Percentiles rank a stretch among this genome's conserved stretches.
Conservation (phyloP, 2,113 vertebrate species). For the Regulus satrapa region DNA sequence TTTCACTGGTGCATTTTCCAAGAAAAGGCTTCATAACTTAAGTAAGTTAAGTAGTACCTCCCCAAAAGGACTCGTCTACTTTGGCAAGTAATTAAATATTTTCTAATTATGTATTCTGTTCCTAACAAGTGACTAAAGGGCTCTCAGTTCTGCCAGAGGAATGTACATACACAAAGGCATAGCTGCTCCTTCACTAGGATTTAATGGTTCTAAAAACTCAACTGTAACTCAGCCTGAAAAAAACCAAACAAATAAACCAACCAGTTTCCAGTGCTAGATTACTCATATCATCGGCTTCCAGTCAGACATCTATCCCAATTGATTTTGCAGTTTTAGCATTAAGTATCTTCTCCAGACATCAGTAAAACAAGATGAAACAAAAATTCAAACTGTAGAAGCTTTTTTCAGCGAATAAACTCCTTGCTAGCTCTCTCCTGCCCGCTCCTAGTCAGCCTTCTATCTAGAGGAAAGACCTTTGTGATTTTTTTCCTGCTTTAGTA, state of each 20-base stretch:
- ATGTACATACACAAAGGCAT: neutral
- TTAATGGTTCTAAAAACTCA: neutral
- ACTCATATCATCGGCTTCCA: neutral
- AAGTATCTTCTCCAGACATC: neutral
- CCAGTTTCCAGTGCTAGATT: neutral
- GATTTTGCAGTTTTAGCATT: neutral
- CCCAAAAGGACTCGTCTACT: neutral
- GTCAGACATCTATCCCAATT: neutral
- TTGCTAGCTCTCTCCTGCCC: neutral
- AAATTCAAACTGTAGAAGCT: neutral
- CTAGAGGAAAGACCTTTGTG: constrained; percentile 68
- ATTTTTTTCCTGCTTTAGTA: constrained; percentile 61
- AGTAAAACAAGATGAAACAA: neutral
- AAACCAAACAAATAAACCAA: neutral
- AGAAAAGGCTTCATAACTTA: neutral
- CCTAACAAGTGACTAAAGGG: neutral
- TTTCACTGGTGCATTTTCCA: neutral
- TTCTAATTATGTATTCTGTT: neutral
- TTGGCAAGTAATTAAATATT: neutral
- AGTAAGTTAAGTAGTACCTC: neutral
- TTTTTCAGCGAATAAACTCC: constrained; percentile 39
- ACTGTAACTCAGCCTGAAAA: neutral
- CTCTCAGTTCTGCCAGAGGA: neutral
- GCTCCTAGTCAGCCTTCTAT: constrained; percentile 60
- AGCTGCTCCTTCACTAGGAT: neutral